Evolutionary conservation across 2,888 invertebrate genomes (phyloP), one percentile per base, ranked within the genome.

Genomic region (Malthinus flaveolus): DNA sequence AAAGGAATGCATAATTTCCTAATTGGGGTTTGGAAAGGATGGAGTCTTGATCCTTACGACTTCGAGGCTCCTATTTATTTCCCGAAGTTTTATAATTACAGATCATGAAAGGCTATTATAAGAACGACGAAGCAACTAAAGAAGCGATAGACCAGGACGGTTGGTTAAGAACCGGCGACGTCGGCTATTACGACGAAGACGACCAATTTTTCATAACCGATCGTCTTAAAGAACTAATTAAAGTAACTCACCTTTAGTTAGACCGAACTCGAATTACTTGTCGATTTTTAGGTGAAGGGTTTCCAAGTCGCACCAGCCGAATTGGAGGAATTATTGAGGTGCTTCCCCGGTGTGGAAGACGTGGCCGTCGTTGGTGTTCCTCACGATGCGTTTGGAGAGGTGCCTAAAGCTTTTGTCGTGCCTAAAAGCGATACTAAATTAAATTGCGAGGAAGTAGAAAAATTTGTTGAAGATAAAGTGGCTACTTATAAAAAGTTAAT

Each of bases 231-330:
- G 93, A 93, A 73, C 80, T 94, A 34, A 94, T 94, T 59, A 95
- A 95, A 68, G 78, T 78, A 32, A 23, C 32, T n/a, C n/a, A n/a
- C 3, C 12, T 32, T 4, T n/a, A n/a, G 10, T 50, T 42, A 3
- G 33, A 47, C 11, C 11, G 1, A 1, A 6, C 7, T n/a, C 2
- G 8, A 10, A 36, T 32, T 7, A 53, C 7, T 34, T 36, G 5
- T 32, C 15, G 9, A 35, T 11, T 33, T 42, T 33, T 42, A 58
- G 58, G 58, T 58, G 9, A 87, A 85, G 75, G 86, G 82, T 1
- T 84, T 79, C 69, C 84, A 92, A 85, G 93, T 94, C 3, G 85
- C 94, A 6, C 94, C 94, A 13, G 93, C 93, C 0, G 94, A 95
- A 75, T 75, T 95, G 13, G 94, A 95, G 75, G 85, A 82, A 49